These are phyloP conservation scores for Battus philenor DNA, from an alignment of 1,140 invertebrate species.

Conservation along the genomic window DNA sequence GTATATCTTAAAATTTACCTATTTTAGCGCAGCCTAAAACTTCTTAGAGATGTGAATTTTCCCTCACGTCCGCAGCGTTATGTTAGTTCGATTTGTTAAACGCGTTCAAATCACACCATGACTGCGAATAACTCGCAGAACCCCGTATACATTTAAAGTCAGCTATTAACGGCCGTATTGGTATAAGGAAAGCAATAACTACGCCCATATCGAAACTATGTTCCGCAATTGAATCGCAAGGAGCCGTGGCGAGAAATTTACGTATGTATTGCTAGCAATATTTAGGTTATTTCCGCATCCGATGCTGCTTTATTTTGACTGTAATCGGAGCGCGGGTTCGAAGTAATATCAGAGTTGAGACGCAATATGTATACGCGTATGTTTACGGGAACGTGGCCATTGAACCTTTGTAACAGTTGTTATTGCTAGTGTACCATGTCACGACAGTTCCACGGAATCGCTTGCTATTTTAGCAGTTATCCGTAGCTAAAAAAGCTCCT, in stretches of 20 bases:
- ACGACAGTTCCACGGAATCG: too few relatives aligned
- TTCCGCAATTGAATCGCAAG: conserved; percentile 24
- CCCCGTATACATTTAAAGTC: conserved; percentile 26
- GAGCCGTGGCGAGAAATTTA: conserved; percentile 13
- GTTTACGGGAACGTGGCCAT: background rate
- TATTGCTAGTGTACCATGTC: too few relatives aligned
- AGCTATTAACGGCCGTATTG: conserved; percentile 34
- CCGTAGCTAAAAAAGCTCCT: too few relatives aligned
- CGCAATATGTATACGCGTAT: background rate
- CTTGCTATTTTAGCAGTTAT: too few relatives aligned
- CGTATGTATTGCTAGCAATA: conserved; percentile 19
- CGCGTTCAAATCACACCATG: conserved; percentile 10
- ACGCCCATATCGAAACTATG: conserved; percentile 28
- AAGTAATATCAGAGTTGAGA: background rate
- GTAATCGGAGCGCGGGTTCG: background rate
- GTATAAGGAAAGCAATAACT: conserved; percentile 30
- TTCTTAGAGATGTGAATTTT: too few relatives aligned
- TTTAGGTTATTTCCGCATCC: conserved; percentile 11
- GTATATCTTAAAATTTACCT: too few relatives aligned
- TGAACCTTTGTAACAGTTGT: background rate
- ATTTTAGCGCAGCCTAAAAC: too few relatives aligned
- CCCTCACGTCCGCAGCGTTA: conserved; percentile 6
- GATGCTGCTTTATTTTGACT: conserved; percentile 10
- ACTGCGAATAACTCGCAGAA: conserved; percentile 8
- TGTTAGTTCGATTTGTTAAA: conserved; percentile 6